These are phyloP conservation scores for Globodera rostochiensis DNA, from an alignment of 1,140 invertebrate genomes.

Conservation along the genomic window DNA sequence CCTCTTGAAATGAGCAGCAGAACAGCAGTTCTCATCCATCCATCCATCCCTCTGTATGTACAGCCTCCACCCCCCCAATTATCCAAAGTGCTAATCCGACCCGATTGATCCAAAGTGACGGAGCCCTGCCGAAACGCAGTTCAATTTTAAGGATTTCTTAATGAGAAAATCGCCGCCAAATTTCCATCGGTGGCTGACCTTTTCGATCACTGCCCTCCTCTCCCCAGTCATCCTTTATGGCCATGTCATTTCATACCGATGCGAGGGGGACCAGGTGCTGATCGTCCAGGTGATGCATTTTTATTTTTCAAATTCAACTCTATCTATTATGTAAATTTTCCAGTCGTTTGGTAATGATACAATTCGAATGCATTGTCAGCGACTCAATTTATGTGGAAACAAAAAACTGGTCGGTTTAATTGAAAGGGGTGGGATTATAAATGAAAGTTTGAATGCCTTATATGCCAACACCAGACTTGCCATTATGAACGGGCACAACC, in stretches of 20 bases:
- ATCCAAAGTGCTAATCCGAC: background rate
- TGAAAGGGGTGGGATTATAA: background rate
- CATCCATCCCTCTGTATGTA: background rate
- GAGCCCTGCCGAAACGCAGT: background rate
- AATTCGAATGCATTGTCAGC: conserved; percentile 65
- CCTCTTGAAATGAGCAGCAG: background rate
- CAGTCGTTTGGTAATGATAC: conserved; percentile 64
- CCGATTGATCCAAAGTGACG: background rate
- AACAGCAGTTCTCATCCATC: background rate
- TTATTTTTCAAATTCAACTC: too few relatives aligned
- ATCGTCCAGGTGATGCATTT: conserved; percentile 45
- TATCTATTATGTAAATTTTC: too few relatives aligned
- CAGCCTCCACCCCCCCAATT: background rate
- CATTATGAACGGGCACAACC: conserved; percentile 60
- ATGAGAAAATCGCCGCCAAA: conserved; percentile 6
- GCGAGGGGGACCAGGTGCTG: conserved; percentile 59
- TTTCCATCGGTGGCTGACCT: background rate
- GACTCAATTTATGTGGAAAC: conserved; percentile 59
- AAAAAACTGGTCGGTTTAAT: conserved; percentile 52
- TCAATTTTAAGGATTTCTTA: background rate
- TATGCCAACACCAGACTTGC: conserved; percentile 52
- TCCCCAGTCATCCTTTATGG: background rate
- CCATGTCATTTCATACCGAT: conserved; percentile 53
- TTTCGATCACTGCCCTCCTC: background rate
- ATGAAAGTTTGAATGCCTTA: background rate